Evolutionary conservation across 2,888 invertebrate species (phyloP).

Genomic region (Dolomedes plantarius): DNA sequence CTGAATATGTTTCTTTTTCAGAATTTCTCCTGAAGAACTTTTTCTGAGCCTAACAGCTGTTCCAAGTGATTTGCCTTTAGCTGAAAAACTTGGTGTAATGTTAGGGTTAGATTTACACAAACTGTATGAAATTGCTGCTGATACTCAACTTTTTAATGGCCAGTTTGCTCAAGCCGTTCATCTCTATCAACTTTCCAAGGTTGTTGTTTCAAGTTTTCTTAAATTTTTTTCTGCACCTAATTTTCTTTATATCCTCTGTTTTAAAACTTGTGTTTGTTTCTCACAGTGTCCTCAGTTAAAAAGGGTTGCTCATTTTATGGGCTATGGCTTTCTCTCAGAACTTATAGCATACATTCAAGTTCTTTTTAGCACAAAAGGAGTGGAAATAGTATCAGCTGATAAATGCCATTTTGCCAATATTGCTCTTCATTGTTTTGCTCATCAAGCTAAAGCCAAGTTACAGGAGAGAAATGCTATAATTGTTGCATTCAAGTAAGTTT

Average conservation of each 20-base stretch:
- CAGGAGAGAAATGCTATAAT: conserved; percentile 75
- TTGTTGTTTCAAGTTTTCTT: conserved; percentile 74
- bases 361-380: conserved; percentile 78
- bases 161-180: conserved; percentile 86
- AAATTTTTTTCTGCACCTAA: not conserved
- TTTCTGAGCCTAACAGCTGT: conserved; percentile 65
- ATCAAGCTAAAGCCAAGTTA: conserved; percentile 78
- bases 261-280: no score
- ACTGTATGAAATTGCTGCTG: conserved; percentile 86
- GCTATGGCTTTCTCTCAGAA: conserved; percentile 81
- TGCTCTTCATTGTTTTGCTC: conserved; percentile 82
- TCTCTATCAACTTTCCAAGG: conserved; percentile 87
- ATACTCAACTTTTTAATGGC: conserved; percentile 85
- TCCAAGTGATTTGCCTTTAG: conserved; percentile 64
- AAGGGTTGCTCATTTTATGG: conserved; percentile 81
- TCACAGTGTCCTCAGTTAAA: conserved; percentile 80
- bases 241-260: no score
- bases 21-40: conserved; percentile 60
- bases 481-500: conserved; percentile 74
- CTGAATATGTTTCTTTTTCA: no score
- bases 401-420: conserved; percentile 83
- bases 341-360: conserved; percentile 81
- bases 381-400: conserved; percentile 80
- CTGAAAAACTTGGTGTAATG: conserved; percentile 72
- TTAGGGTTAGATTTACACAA: conserved; percentile 82